Base-by-base conservation (phyloP, 92 coral and sea anemone species). In the Porites divaricata region DNA sequence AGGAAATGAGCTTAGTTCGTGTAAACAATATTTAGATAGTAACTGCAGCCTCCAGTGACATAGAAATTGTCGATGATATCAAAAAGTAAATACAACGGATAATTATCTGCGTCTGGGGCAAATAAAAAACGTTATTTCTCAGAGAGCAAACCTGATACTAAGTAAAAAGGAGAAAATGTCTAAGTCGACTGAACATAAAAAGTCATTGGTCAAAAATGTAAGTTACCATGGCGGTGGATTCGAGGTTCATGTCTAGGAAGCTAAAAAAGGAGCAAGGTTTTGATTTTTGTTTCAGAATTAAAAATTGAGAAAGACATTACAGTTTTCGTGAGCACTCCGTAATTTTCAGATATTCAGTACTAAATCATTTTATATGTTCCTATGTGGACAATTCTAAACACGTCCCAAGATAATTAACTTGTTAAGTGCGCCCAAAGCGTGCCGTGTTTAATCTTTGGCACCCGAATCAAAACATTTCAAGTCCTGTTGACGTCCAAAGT, bases 1-100 rank as follows among this genome's bases (percentile, higher is more conserved):
- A 83, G 87, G 87, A 83, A 83, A 83, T 83, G 63, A 67, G 78
- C 80, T 83, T 75, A 53, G 80, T 49, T 51, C 20, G 51, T 35
- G 87, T 75, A 83, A 75, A 83, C 87, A 74, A 35, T 35, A 23
- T 82, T 82, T 59, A 21, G 81, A 50, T 22, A 65, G 72, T 8
- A 49, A 74, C 50, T 50, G 57, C 70, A 52, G 56, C 80, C 52
- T 53, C 66, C 15, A 76, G 66, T 65, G 75, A 83, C 73, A 51
- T 63, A 73, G 71, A 74, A 83, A 81, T 72, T 70, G 77, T 48
- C 59, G 63, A 72, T 45, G 63, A 15, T 35, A 59, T 58, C 50
- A 15, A 59, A 68, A 71, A 58, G 78, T 61, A 81, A 81, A 81
- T 81, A 81, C 77, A 50, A 8, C 8, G 25, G 68, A 17, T 81